Evolutionary conservation across 2,888 invertebrate genomes (phyloP), one percentile per base, ranked within the genome.

Genomic region (Polyommatus iphigenia): DNA sequence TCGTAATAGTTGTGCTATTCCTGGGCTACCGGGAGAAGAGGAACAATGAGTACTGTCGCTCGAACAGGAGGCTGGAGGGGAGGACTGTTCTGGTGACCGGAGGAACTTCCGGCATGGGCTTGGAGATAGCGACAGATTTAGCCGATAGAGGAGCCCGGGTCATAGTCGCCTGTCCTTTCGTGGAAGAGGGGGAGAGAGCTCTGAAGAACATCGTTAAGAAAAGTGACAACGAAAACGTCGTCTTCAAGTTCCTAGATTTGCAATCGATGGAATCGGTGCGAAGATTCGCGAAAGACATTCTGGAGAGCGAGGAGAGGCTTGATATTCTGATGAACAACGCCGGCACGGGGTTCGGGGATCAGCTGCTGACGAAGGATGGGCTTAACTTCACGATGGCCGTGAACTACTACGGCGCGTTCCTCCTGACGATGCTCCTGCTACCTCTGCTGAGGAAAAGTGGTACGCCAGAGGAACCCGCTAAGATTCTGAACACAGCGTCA

Each of bases 341-440:
- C 0, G 98, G 98, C 2, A 96, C 96, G 0, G 95, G 96, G 79
- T 91, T 94, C 0, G 95, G 95, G 81, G 90, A 88, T 6, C 95
- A 87, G 1, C 79, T 79, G 3, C 90, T 94, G 78, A 97, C 97
- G 36, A 95, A 95, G 82, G 98, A 98, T 84, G 97, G 97, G 0
- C 89, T 99, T 79, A 98, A 98, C 86, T 90, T 96, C 81, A 97
- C 97, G 10, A 97, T 98, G 96, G 98, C 97, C 62, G 97, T 98
- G 3, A 99, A 99, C 88, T 97, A 98, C 85, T 98, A 97, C 87
- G 99, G 99, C 0, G 97, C 97, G 46, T 99, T 99, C 87, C 93
- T 99, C 46, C 92, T 99, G 50, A 98, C 98, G 0, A 96, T 98
- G 85, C 95, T 99, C 13, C 94, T 99, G 2, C 95, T 98, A 78